Evolutionary conservation across 2,797 vertebrate genomes (phyloP).

Genomic region (Jordanella pulchra): DNA sequence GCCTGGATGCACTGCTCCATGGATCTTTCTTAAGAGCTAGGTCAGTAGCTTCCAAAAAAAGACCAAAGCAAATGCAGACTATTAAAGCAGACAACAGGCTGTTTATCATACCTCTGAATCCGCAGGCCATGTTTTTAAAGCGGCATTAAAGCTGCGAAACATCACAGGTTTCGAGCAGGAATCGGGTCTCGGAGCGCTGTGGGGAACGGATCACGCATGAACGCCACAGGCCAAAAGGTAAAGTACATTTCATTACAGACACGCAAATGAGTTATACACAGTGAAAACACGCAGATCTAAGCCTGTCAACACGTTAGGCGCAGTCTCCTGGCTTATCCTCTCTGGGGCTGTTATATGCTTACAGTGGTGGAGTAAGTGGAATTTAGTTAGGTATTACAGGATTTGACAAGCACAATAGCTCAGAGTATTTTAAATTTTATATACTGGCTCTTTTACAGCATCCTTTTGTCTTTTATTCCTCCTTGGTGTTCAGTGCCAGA

Average conservation of each 20-base stretch:
- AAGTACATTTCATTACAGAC: slow-evolving; percentile 32
- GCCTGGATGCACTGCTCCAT: not conserved
- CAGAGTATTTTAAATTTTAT: slow-evolving; percentile 34
- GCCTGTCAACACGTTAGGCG: slow-evolving; percentile 13
- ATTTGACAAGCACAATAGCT: slow-evolving; percentile 38
- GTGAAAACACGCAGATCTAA: slow-evolving; percentile 3
- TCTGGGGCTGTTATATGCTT: slow-evolving; percentile 13
- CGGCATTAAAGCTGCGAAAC: slow-evolving; percentile 26
- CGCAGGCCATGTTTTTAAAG: slow-evolving; percentile 29
- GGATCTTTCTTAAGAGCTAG: slow-evolving; percentile 27
- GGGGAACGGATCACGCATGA: slow-evolving; percentile 28
- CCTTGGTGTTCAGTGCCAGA: slow-evolving; percentile 29
- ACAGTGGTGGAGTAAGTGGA: slow-evolving; percentile 20
- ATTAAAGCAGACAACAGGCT: slow-evolving; percentile 45
- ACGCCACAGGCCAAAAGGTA: slow-evolving; percentile 28
- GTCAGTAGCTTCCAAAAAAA: slow-evolving; percentile 44
- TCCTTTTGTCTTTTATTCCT: slow-evolving; percentile 40
- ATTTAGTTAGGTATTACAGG: slow-evolving; percentile 42
- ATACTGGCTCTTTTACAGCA: slow-evolving; percentile 24
- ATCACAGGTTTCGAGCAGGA: slow-evolving; percentile 9
- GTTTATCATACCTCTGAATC: slow-evolving; percentile 48
- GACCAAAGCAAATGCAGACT: slow-evolving; percentile 49
- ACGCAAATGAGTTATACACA: slow-evolving; percentile 28
- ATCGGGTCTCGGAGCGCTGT: slow-evolving; percentile 31
- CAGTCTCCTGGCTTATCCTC: slow-evolving; percentile 4